These are phyloP conservation scores for Xestia sexstrigata DNA, from an alignment of 2,888 invertebrate genomes.

Conservation along the genomic window DNA sequence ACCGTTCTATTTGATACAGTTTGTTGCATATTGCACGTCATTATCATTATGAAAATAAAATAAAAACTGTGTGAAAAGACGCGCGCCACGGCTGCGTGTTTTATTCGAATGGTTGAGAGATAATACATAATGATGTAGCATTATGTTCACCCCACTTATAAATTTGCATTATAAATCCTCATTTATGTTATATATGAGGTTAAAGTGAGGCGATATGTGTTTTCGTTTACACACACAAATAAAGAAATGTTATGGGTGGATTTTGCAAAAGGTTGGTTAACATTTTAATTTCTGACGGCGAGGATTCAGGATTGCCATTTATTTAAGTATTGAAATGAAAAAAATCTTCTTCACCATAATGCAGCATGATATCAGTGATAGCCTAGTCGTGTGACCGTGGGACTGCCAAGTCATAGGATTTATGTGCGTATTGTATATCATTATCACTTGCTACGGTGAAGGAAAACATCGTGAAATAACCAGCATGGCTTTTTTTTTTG, in stretches of 20 bases:
- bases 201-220: conserved; percentile 52
- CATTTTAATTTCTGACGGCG: conserved; percentile 1
- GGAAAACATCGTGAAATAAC: too few relatives aligned
- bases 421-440: too few relatives aligned
- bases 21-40: conserved; percentile 8
- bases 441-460: too few relatives aligned
- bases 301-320: background rate
- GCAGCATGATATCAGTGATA: too few relatives aligned
- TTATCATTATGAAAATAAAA: conserved; percentile 19
- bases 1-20: conserved; percentile 11
- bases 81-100: conserved; percentile 7
- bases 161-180: conserved; percentile 46
- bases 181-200: conserved; percentile 47
- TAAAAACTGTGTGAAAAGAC: conserved; percentile 19
- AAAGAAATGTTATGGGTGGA: conserved; percentile 51
- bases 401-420: too few relatives aligned
- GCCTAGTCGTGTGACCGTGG: too few relatives aligned
- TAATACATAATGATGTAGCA: conserved; percentile 39
- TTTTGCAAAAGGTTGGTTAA: conserved; percentile 16
- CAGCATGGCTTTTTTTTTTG: too few relatives aligned
- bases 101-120: conserved; percentile 38
- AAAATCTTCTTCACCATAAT: background rate
- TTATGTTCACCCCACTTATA: conserved; percentile 48
- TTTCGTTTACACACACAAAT: conserved; percentile 59
- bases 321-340: background rate